phyloP scores from a whole-genome alignment of 2,113 vertebrate species.

The Mellivora capensis region DNA sequence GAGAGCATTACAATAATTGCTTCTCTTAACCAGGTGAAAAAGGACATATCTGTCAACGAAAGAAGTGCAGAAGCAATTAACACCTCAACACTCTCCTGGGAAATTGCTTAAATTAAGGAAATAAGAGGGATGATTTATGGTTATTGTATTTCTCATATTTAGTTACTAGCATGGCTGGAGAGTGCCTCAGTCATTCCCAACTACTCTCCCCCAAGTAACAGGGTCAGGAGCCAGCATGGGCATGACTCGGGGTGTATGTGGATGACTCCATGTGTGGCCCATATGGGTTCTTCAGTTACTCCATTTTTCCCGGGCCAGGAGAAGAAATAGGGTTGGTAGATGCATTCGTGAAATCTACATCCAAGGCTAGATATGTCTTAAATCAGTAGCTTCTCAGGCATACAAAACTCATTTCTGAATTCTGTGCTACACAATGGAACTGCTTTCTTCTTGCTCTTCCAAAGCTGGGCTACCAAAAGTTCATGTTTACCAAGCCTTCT shows the following conservation, averaged over 20 bases:
- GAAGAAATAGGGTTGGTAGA: not conserved
- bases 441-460: not conserved
- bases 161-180: not conserved
- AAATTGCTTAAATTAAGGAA: constrained; percentile 67
- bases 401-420: not conserved
- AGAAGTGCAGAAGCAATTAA: constrained; percentile 68
- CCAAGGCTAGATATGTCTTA: not conserved
- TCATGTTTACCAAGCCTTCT: not conserved
- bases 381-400: not conserved
- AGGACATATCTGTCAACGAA: constrained; percentile 62
- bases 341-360: not conserved
- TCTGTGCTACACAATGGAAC: not conserved
- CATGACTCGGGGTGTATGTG: not conserved
- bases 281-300: not conserved
- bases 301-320: not conserved
- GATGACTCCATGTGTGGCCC: not conserved
- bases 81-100: constrained; percentile 55
- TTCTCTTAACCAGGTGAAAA: constrained; percentile 61
- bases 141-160: constrained; percentile 54
- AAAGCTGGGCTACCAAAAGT: not conserved
- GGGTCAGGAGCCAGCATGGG: not conserved
- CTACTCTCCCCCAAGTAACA: not conserved
- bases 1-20: constrained; percentile 69
- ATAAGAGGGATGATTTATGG: constrained; percentile 46
- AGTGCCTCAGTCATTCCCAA: not conserved